Base-by-base conservation (phyloP, 2,113 vertebrate species). In the Coturnix japonica region DNA sequence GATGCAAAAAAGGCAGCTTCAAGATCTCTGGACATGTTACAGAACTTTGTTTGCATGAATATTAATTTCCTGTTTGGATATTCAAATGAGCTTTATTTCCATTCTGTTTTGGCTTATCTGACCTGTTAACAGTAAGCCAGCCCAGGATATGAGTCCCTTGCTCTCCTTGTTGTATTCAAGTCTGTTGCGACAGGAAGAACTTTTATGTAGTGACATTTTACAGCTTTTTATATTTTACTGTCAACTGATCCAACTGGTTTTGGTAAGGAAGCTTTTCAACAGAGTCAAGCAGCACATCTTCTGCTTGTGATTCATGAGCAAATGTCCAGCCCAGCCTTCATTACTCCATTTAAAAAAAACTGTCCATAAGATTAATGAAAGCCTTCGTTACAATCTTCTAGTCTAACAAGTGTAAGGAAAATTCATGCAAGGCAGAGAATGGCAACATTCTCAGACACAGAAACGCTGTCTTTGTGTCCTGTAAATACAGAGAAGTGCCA, bases 141-240 rank as follows among this genome's bases (percentile, higher is more conserved):
- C 57, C 75, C 3, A 88, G 51, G 33, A 88, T 65, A 91, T 3
- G 16, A 85, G 77, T 77, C 28, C 43, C 54, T 30, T 81, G 43
- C 74, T 85, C 60, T 89, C 70, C 17, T 51, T 46, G 9, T 16
- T 93, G 59, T 49, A 51, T 87, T 46, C 60, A 22, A 91, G 76
- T 82, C 67, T 54, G 43, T 67, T 2, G 1, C 69, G 79, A 94
- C 63, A 94, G 37, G 35, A 93, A 76, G 19, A 72, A 80, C 54
- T 90, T 88, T 69, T 72, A 89, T 49, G 46, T 94, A 90, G 60
- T 65, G 28, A 43, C 47, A 85, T 81, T 95, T 94, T 95, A 49
- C 41, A 91, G 84, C 75, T 90, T 77, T 94, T 96, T 91, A 37
- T 89, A 83, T 89, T 89, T 93, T 93, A 80, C 69, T 77, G 54